Base-by-base conservation (phyloP, 2,888 invertebrate species). In the Agrochola macilenta region DNA sequence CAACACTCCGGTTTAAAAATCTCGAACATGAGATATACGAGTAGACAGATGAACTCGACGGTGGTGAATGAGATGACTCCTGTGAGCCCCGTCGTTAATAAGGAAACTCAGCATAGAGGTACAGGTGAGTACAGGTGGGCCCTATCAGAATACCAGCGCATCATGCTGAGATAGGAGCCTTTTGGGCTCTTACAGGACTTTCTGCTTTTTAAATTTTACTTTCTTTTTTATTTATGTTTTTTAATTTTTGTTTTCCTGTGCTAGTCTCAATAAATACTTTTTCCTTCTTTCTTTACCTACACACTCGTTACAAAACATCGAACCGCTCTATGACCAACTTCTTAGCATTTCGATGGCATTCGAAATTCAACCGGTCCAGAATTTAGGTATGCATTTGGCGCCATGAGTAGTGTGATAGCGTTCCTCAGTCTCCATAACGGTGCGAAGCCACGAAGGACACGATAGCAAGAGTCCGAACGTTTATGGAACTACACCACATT, bases 101-200 rank as follows among this genome's bases (percentile, higher is more conserved):
- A 81, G 69, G 78, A 73, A 58, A 83, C 30, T 14, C 81, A 84
- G 43, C 30, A 52, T 26, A n/a, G 4, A 12, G 30, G 9, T 9
- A 23, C 4, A 54, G 70, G 78, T 77, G 52, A 78, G 71, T 20
- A 65, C 11, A 46, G 35, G 35, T 35, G 35, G 35, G 30, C 30
- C 30, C 30, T 30, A 30, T 30, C 30, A 30, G 30, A 30, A 30
- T 30, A 30, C 30, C 30, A 30, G 30, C 30, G 35, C 35, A 35
- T 35, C 35, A 35, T 35, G 35, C 35, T 35, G 35, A 35, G 3
- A 35, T 35, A 35, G 35, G 35, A 35, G 35, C 35, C 35, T 35
- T 35, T 35, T 35, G 35, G 35, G 2, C 35, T 35, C 35, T 2
- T 35, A 35, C 35, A 35, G 35, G 4, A 35, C 35, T 35, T 35